Evolutionary conservation across 2,113 vertebrate species (phyloP), one percentile per base, ranked within the genome.

Genomic region (Nerophis lumbriciformis): DNA sequence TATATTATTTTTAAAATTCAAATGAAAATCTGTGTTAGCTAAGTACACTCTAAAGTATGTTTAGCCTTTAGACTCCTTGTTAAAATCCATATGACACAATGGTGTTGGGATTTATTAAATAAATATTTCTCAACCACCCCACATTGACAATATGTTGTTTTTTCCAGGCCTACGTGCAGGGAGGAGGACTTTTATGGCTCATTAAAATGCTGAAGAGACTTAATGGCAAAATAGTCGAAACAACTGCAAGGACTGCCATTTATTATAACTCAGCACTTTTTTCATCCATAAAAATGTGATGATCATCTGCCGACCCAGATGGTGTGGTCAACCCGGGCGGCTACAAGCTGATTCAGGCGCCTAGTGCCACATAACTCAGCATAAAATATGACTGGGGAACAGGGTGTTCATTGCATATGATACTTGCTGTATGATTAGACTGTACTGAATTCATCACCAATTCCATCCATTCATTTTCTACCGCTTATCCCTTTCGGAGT

Each of bases 281-380:
- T 55, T 38, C 28, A 7, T 15, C 61, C 67, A 48, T 42, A 52
- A 78, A 79, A 82, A 80, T 49, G 48, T 70, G 65, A 77, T 79
- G 72, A 83, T 84, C 80, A 75, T 83, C 86, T 88, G 84, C 71
- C 72, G 76, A 79, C 69, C 74, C 82, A 86, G 79, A 86, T 86
- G 84, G 79, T 85, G 78, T 71, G 74, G 68, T 75, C 75, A 75
- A 83, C 79, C 78, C 75, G 77, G 36, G 80, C 81, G 82, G 83
- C 74, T 74, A 68, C 62, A 53, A 74, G 80, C 83, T 83, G 84
- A 86, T 80, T 79, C 68, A 77, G 63, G 78, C 61, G 72, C 58
- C 81, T 69, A 21, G 0, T 38, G 8, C 74, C 61, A 59, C 65
- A 68, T 72, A 79, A 78, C 74, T 85, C 79, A 83, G 79, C 84